These are phyloP conservation scores for Neosilurus hyrtlii DNA, from an alignment of 2,797 vertebrate genomes.

Conservation along the genomic window DNA sequence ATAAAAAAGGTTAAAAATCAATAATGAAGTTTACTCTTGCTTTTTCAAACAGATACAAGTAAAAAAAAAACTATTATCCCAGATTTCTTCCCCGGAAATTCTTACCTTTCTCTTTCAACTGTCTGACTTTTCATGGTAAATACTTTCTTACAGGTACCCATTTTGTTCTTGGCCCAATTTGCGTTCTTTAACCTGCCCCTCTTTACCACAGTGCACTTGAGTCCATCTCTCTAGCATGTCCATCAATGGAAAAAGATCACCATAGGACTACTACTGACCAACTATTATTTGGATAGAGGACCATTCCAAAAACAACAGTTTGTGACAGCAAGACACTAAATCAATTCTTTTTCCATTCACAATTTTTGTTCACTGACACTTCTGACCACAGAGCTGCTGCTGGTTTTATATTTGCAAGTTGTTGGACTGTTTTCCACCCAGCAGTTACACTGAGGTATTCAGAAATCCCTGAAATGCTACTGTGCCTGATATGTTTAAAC, in stretches of 20 bases:
- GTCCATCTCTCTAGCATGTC: background rate
- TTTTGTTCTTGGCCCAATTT: background rate
- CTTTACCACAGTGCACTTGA: background rate
- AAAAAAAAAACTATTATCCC: background rate
- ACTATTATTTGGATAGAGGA: background rate
- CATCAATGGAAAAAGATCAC: background rate
- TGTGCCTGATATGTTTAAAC: background rate
- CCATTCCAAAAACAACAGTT: background rate
- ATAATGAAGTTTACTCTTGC: background rate
- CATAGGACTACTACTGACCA: background rate
- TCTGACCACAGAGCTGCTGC: background rate
- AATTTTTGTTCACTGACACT: background rate
- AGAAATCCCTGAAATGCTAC: background rate
- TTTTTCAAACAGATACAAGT: background rate
- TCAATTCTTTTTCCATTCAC: background rate
- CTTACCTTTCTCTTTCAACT: background rate
- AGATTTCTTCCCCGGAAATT: background rate
- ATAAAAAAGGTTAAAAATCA: background rate
- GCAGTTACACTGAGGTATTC: background rate
- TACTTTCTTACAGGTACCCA: background rate
- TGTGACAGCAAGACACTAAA: background rate
- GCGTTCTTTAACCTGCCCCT: too few relatives aligned
- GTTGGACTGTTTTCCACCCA: background rate
- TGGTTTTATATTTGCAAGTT: conserved; percentile 5
- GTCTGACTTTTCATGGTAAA: background rate